Conservation (phyloP, 2,113 vertebrate genomes). For the Sclerurus mexicanus region DNA sequence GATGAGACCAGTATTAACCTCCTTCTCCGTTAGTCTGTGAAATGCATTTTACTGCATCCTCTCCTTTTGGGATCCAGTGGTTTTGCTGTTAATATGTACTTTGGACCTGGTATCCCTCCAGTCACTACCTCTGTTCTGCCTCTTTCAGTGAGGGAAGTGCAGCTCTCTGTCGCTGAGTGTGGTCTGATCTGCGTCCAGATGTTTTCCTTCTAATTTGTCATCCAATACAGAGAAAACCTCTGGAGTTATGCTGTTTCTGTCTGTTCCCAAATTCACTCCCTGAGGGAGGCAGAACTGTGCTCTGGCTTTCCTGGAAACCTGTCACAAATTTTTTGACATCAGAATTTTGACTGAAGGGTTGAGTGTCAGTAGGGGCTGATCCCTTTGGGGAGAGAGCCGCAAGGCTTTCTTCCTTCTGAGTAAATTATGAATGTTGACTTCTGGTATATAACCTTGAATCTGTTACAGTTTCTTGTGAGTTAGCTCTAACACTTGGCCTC, state of each 20-base stretch:
- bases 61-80: neutral
- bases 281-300: neutral
- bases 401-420: neutral
- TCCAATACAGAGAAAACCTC: neutral
- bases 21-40: neutral
- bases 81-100: neutral
- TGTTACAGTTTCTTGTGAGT: neutral
- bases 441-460: neutral
- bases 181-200: neutral
- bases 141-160: neutral
- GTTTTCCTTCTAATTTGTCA: neutral
- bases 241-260: neutral
- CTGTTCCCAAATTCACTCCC: neutral
- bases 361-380: neutral
- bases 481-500: neutral
- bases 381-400: neutral
- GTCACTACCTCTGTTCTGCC: neutral
- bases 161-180: neutral
- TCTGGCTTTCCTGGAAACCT: neutral
- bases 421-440: neutral
- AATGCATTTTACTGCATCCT: neutral
- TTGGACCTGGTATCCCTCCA: neutral
- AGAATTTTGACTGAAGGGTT: neutral
- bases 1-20: neutral
- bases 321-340: neutral